Conservation (phyloP, 2,113 vertebrate genomes). For the Eonycteris spelaea region DNA sequence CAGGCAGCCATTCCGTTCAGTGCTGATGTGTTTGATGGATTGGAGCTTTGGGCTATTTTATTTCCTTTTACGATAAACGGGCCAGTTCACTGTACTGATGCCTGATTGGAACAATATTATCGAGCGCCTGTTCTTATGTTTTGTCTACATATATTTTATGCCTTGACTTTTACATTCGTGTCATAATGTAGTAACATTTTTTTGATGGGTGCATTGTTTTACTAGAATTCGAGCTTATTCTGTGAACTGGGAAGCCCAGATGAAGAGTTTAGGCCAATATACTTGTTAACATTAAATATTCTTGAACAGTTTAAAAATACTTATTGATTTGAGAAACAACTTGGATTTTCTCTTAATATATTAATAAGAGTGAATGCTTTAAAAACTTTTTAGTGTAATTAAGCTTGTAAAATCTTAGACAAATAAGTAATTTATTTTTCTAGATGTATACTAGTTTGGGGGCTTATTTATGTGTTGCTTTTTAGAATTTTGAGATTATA, state of each 20-base stretch:
- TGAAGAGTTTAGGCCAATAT: constrained; percentile 29
- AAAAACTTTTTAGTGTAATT: constrained; percentile 45
- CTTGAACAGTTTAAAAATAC: constrained; percentile 58
- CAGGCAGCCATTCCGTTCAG: rapidly evolving
- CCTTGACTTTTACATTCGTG: background rate
- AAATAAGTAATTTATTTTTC: constrained; percentile 54
- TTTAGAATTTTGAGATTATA: background rate
- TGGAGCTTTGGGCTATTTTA: background rate
- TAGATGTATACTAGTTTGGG: background rate
- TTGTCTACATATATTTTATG: background rate
- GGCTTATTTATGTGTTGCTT: background rate
- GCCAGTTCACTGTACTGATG: background rate
- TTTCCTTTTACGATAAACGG: background rate
- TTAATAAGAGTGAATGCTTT: constrained; percentile 51
- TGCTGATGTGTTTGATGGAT: background rate
- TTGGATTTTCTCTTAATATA: constrained; percentile 48
- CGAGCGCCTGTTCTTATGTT: background rate
- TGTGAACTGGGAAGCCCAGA: constrained; percentile 25
- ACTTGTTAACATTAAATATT: constrained; percentile 51
- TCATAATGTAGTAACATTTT: background rate
- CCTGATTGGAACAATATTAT: background rate
- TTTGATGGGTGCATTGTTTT: constrained; percentile 35
- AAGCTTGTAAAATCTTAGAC: constrained; percentile 43
- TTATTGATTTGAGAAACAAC: constrained; percentile 56
- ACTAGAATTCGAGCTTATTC: constrained; percentile 55